phyloP scores from a whole-genome alignment of 2,888 invertebrate genomes.

The Agrilus biguttatus region DNA sequence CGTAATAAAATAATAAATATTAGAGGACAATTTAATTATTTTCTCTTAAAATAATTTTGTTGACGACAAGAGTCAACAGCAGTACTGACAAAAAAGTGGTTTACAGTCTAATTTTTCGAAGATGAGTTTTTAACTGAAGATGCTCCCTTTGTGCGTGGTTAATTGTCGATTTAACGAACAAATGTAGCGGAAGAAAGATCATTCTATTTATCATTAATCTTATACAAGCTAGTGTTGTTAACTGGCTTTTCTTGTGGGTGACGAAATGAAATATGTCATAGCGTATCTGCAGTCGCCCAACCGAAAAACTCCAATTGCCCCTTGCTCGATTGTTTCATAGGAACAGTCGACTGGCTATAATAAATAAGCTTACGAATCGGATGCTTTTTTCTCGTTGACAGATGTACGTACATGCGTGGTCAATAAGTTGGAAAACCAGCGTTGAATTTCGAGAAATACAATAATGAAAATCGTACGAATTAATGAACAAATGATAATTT shows the following conservation, averaged over 20 bases:
- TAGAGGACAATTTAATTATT: too few species aligned
- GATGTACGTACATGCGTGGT: slow-evolving; percentile 29
- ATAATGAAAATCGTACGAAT: too few species aligned
- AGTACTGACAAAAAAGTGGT: too few species aligned
- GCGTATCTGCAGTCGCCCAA: slow-evolving; percentile 12
- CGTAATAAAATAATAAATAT: too few species aligned
- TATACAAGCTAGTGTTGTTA: slow-evolving; percentile 9
- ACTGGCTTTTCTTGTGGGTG: slow-evolving; percentile 16
- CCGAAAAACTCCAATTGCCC: slow-evolving; percentile 4
- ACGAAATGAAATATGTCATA: slow-evolving; percentile 19
- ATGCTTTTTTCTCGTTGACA: slow-evolving; percentile 26
- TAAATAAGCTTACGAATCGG: slow-evolving; percentile 23
- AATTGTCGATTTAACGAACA: too few species aligned
- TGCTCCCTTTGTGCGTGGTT: too few species aligned
- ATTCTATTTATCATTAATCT: slow-evolving; percentile 9
- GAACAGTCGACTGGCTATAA: slow-evolving; percentile 12
- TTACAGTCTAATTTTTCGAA: too few species aligned
- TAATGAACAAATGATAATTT: too few species aligned
- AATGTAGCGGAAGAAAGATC: background rate
- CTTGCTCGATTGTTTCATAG: slow-evolving; percentile 1
- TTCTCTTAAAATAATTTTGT: too few species aligned
- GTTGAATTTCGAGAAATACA: slow-evolving; percentile 8
- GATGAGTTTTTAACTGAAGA: too few species aligned
- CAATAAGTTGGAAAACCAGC: slow-evolving; percentile 30
- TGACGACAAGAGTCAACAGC: too few species aligned